Evolutionary conservation across 2,888 invertebrate genomes (phyloP), one percentile per base, ranked within the genome.

Genomic region (Chrysina gloriosa): DNA sequence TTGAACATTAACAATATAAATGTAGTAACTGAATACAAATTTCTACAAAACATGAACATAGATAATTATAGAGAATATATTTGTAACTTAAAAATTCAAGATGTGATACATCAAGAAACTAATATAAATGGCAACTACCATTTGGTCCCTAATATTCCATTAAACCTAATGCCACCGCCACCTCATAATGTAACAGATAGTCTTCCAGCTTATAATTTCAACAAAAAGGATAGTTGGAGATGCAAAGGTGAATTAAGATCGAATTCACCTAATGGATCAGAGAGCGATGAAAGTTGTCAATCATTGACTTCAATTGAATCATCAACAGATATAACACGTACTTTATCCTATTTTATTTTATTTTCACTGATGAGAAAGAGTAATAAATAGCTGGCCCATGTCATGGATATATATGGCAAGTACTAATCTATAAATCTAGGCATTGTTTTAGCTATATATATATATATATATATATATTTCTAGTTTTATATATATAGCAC

Each of bases 151-250:
- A 69, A 67, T 29, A 69, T 75, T 42, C 74, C 73, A 48, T 68
- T 73, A 48, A 75, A 70, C 65, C 63, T 75, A 48, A 73, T 75
- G 72, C 75, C 74, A 47, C 77, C 76, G 6, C 75, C 77, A 27
- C 76, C 75, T 21, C 72, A 73, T 52, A 74, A 75, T 69, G 73
- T 73, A 45, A 63, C 74, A 29, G 75, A 74, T 69, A 74, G 75
- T 67, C 71, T 69, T 61, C 48, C 31, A 36, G 45, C 71, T 70
- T 61, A 68, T 48, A 66, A 69, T 52, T 71, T 70, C 14, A 73
- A 72, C 47, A 71, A 69, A 67, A 67, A 68, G 56, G 64, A 69
- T 50, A 69, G 66, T 58, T 71, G 72, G 70, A 67, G 42, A 36
- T 61, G 39, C 7, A 67, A 39, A 16, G 68, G 56, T 11, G 63